Evolutionary conservation across 2,888 invertebrate genomes (phyloP).

Genomic region (Cheilosia grossa): DNA sequence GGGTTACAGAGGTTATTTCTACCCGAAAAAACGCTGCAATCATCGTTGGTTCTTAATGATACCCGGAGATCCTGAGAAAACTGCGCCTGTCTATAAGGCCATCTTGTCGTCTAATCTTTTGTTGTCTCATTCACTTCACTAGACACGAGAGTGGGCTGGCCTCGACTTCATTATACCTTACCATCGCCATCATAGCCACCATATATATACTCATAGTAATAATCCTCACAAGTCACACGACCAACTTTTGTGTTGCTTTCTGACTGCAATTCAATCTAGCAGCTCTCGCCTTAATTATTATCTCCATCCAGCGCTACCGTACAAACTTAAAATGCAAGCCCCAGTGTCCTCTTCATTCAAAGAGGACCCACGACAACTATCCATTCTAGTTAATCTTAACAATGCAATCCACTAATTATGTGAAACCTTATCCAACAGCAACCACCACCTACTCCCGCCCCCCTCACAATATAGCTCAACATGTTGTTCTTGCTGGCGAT

Average conservation of each 20-base stretch:
- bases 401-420: constrained; percentile 72
- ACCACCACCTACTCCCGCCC: not conserved
- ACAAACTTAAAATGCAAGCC: constrained; percentile 33
- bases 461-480: constrained; percentile 5
- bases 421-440: constrained; percentile 52
- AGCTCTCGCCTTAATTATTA: constrained; percentile 41
- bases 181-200: not conserved
- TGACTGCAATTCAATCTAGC: constrained; percentile 31
- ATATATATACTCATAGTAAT: not conserved
- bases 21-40: not conserved
- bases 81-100: too few species aligned
- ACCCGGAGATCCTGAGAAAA: too few species aligned
- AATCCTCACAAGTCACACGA: not conserved
- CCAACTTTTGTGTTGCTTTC: constrained; percentile 6
- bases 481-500: constrained; percentile 40
- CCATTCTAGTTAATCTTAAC: constrained; percentile 65
- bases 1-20: not conserved
- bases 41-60: too few species aligned
- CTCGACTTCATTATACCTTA: not conserved
- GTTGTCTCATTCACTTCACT: too few species aligned
- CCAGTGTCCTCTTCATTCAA: not conserved
- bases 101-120: too few species aligned
- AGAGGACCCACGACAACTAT: constrained; percentile 42
- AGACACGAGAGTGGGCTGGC: too few species aligned
- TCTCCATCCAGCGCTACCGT: not conserved